Percentiles rank a stretch among this genome's conserved stretches.
phyloP scores from a whole-genome alignment of 2,888 invertebrate genomes.

The Habroteleia sp. region DNA sequence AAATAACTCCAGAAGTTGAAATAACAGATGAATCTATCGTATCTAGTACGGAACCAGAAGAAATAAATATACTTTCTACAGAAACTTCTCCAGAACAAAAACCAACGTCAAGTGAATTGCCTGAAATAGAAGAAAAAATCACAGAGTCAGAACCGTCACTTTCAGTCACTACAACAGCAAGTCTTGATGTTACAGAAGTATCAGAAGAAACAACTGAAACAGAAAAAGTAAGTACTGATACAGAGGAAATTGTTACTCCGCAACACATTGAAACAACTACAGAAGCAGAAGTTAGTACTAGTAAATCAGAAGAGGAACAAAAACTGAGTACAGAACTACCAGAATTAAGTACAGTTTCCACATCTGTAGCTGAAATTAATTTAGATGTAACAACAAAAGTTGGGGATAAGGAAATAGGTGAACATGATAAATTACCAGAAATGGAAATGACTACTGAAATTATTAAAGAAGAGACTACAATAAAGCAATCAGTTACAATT shows the following conservation, averaged over 20 bases:
- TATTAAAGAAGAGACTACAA: constrained; percentile 57
- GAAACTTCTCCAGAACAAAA: constrained; percentile 2
- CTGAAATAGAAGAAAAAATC: constrained; percentile 24
- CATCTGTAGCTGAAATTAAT: constrained; percentile 23
- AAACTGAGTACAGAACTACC: constrained; percentile 38
- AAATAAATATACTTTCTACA: constrained; percentile 35
- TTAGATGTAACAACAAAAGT: constrained; percentile 7
- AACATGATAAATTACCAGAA: constrained; percentile 21
- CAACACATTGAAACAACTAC: constrained; percentile 48
- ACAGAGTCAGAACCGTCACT: constrained; percentile 27
- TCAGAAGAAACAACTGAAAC: constrained; percentile 40
- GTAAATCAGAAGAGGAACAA: neutral
- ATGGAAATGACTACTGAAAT: constrained; percentile 29
- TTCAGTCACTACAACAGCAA: constrained; percentile 5
- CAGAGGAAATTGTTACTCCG: constrained; percentile 27
- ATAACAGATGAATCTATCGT: constrained; percentile 54
- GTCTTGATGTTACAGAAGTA: constrained; percentile 44
- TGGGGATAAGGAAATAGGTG: constrained; percentile 12
- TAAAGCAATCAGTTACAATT: constrained; percentile 71
- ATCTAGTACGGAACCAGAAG: constrained; percentile 48
- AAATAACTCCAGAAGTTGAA: constrained; percentile 52
- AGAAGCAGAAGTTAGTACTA: constrained; percentile 8
- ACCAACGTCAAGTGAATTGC: constrained; percentile 21
- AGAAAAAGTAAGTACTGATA: constrained; percentile 29
- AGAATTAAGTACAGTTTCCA: constrained; percentile 13